Evolutionary conservation across 1,140 invertebrate species (phyloP), one percentile per base, ranked within the genome.

Genomic region (Heterodera carotae): DNA sequence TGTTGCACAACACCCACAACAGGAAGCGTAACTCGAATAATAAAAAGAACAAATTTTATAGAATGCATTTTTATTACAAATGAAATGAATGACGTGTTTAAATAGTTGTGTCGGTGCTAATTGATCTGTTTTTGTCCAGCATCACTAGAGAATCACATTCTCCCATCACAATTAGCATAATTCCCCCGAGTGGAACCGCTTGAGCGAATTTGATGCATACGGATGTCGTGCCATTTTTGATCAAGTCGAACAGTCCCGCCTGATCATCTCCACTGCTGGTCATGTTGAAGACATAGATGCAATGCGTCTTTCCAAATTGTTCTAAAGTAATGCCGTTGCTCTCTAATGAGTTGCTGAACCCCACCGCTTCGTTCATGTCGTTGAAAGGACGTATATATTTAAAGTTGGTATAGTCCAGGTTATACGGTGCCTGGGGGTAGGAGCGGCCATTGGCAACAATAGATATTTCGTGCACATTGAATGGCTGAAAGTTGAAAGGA

Each of bases 401-500:
- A 22, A 18, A 27, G 0, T 76, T 76, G n/a, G 12, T 18, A 29
- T 48, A 76, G 56, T 76, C 75, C 18, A 76, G 36, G 18, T 31
- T 31, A 56, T 76, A 76, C 6, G 70, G 75, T 29, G 70, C 53
- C 12, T 39, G 27, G 22, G 75, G 75, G 71, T 43, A 43, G 6
- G 39, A 12, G 6, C 39, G 39, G 6, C 39, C 39, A 43, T 43
- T 43, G 6, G 39, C 75, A 48, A 2, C 73, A 18, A 76, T 33
- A 27, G n/a, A 34, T 25, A 76, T 74, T 27, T 76, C 75, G 39
- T 66, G 7, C 1, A 76, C 74, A 76, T 76, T 76, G 29, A 76
- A 76, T 31, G 29, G 75, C 56, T 76, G n/a, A 76, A 76, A 76
- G 33, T 75, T 77, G 34, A 76, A 76, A 2, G 75, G 75, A 31